Evolutionary conservation across 1,140 invertebrate species (phyloP), one percentile per base, ranked within the genome.

Genomic region (Vanessa tameamea): DNA sequence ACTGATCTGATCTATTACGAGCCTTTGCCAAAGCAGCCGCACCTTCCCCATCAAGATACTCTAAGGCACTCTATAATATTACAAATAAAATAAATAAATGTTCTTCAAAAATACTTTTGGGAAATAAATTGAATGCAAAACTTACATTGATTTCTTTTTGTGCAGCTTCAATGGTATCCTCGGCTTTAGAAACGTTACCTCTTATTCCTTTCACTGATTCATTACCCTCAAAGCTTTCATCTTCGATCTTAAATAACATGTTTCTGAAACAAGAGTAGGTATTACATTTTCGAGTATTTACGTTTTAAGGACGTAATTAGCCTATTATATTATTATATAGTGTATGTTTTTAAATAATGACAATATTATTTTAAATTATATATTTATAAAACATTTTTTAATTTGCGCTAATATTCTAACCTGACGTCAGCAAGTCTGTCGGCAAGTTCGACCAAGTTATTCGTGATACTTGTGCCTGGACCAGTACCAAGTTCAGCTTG

Each of bases 1-100:
- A 97, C 89, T 97, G 95, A 57, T 95, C 94, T 0, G 98, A 97
- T 53, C 97, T 95, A 79, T 97, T 95, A 83, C 95, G 94, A 0
- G 98, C 98, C 80, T 96, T 96, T 1, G 94, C 89, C 55, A 99
- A 89, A 0, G 97, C 97, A 26, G 94, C 94, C 23, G 94, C 93
- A 5, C 97, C 98, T 84, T 98, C 97, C 1, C 95, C 95, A 67
- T 97, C 95, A 23, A 99, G 93, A 78, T 96, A 96, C 75, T 96
- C 94, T 69, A 96, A 89, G 2, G 96, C 96, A 69, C 95, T 94
- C 94, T 97, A 81, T 51, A 51, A 78, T 70, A 23, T 50, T 55
- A 48, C 3, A 8, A 43, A 47, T 57, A 15, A 23, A n/a, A 23
- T 63, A 4, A 13, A 61, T 48, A 59, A 26, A 20, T 26, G 2